Conservation (phyloP, 2,113 vertebrate species). For the Zootoca vivipara region DNA sequence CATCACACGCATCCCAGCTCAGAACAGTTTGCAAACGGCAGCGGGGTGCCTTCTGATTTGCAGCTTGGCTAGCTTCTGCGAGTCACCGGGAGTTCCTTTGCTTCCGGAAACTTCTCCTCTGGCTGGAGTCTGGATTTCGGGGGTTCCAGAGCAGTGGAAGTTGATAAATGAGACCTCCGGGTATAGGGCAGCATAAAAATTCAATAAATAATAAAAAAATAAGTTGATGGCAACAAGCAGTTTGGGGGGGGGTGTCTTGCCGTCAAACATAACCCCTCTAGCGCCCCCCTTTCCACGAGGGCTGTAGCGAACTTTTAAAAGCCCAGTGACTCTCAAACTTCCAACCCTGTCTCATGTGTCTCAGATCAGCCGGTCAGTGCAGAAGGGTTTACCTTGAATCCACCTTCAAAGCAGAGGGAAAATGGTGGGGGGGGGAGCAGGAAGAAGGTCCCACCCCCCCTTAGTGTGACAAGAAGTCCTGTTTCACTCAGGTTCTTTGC, state of each 20-base stretch:
- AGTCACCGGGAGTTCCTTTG: background rate
- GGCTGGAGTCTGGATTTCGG: background rate
- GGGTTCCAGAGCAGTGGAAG: background rate
- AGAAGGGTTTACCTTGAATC: background rate
- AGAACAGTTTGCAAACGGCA: background rate
- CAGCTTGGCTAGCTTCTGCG: background rate
- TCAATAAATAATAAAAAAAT: too few relatives aligned
- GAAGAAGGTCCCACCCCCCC: rapidly evolving
- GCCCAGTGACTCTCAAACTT: too few relatives aligned
- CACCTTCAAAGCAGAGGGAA: background rate
- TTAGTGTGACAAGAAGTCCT: too few relatives aligned
- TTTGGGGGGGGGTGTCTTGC: too few relatives aligned
- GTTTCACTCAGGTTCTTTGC: conserved; percentile 40
- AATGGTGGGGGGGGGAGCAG: background rate
- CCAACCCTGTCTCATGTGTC: too few relatives aligned
- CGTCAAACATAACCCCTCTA: too few relatives aligned
- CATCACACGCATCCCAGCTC: background rate
- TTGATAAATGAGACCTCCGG: too few relatives aligned
- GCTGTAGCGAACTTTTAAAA: too few relatives aligned
- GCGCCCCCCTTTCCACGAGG: too few relatives aligned
- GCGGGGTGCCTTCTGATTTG: background rate
- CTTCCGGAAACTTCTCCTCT: background rate
- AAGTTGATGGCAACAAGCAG: too few relatives aligned
- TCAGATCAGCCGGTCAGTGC: background rate
- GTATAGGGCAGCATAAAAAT: too few relatives aligned